These are phyloP conservation scores for Zaprionus bogoriensis DNA, from an alignment of 2,888 invertebrate genomes.

Conservation along the genomic window DNA sequence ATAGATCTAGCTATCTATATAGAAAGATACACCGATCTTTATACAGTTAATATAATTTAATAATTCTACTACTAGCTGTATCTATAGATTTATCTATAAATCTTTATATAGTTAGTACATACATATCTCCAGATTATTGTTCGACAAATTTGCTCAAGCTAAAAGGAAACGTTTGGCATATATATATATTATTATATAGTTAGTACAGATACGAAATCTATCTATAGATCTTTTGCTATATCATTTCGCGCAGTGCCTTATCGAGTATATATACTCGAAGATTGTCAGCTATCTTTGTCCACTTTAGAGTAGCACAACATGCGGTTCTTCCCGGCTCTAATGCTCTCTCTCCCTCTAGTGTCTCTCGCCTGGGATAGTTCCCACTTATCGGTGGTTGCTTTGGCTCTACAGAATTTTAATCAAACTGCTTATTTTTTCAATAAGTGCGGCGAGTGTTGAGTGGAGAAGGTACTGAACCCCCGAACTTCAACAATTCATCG, in stretches of 20 bases:
- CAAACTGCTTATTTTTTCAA: slow-evolving; percentile 37
- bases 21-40: no score
- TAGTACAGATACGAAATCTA: not conserved
- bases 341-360: not conserved
- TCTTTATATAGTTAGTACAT: no score
- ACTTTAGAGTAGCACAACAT: not conserved
- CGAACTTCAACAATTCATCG: slow-evolving; percentile 40
- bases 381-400: slow-evolving; percentile 44
- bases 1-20: no score
- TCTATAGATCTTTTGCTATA: not conserved
- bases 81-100: no score
- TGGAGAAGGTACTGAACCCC: slow-evolving; percentile 29
- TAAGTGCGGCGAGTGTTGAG: slow-evolving; percentile 41
- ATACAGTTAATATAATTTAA: no score
- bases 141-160: no score
- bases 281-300: not conserved
- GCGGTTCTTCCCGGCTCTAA: not conserved
- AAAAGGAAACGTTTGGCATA: no score
- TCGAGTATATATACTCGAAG: not conserved
- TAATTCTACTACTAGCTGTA: no score
- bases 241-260: no score
- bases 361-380: slow-evolving; percentile 1
- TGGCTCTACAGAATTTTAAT: slow-evolving; percentile 29
- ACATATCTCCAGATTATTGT: no score
- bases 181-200: no score